Conservation (phyloP, 2,797 vertebrate genomes). For the Hoplostethus atlanticus region DNA sequence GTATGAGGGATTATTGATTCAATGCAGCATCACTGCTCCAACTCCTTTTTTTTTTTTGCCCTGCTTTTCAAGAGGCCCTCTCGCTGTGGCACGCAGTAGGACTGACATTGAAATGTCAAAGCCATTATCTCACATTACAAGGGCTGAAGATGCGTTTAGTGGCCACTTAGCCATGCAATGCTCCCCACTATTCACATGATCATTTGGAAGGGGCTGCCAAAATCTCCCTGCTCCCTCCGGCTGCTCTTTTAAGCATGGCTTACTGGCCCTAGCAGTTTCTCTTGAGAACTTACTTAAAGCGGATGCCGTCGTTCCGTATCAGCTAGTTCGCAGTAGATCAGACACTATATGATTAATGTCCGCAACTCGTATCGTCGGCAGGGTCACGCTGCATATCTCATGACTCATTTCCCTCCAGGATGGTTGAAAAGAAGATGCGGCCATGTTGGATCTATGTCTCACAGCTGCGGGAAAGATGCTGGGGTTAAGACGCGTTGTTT, state of each 20-base stretch:
- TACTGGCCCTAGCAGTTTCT: background rate
- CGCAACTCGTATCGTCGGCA: background rate
- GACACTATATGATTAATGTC: slow-evolving; percentile 3
- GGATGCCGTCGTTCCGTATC: slow-evolving; percentile 28
- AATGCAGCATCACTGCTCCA: slow-evolving; percentile 28
- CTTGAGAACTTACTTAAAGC: slow-evolving; percentile 9
- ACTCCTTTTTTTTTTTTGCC: slow-evolving; percentile 12
- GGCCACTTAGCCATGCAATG: slow-evolving; percentile 54
- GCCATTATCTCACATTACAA: slow-evolving; percentile 74
- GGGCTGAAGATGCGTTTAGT: slow-evolving; percentile 64
- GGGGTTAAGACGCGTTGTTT: too few species aligned
- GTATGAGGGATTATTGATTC: slow-evolving; percentile 51
- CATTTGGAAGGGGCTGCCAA: slow-evolving; percentile 47
- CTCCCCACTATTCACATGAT: slow-evolving; percentile 53
- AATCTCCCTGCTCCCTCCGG: slow-evolving; percentile 20
- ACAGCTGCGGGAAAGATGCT: too few species aligned
- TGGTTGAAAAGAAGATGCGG: too few species aligned
- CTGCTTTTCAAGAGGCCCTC: slow-evolving; percentile 43
- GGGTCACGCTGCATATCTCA: background rate
- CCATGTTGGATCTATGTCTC: background rate
- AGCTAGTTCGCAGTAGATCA: slow-evolving; percentile 22
- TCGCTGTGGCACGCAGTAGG: slow-evolving; percentile 29
- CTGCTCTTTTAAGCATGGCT: slow-evolving; percentile 20
- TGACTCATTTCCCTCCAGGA: slow-evolving; percentile 4
- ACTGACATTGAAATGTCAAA: slow-evolving; percentile 77